phyloP scores from a whole-genome alignment of 2,797 vertebrate species.

The Notamacropus eugenii region DNA sequence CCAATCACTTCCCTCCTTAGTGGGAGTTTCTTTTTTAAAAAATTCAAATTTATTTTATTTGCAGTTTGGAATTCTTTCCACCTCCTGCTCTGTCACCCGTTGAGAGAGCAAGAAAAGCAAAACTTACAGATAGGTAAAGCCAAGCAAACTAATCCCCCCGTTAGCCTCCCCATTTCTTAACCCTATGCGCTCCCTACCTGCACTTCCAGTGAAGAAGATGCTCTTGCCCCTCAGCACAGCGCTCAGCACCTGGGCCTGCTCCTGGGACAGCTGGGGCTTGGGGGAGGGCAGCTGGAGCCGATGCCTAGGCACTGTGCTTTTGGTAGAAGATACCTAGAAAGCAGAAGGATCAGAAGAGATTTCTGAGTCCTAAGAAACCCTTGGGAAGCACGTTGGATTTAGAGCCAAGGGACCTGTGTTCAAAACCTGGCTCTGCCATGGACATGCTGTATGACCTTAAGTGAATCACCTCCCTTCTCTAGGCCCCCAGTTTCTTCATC shows the following conservation, averaged over 20 bases:
- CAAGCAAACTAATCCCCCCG: neutral
- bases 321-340: constrained; percentile 83
- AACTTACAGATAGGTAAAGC: neutral
- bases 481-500: neutral
- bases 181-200: constrained; percentile 84
- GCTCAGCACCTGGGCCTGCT: constrained; percentile 91
- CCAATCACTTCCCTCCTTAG: neutral
- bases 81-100: neutral
- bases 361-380: neutral
- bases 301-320: constrained; percentile 87
- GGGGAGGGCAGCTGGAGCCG: constrained; percentile 80
- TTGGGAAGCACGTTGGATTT: neutral
- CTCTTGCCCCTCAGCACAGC: constrained; percentile 92
- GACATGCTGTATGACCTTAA: neutral
- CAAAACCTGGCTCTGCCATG: neutral
- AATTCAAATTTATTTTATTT: neutral
- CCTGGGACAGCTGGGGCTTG: constrained; percentile 89
- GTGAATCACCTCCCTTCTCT: neutral
- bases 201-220: constrained; percentile 97
- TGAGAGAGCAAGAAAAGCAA: neutral
- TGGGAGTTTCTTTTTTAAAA: neutral
- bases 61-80: neutral
- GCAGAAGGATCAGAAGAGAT: neutral
- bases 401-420: neutral
- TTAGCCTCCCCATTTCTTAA: neutral